Percentiles rank a stretch among this genome's conserved stretches.
These are phyloP conservation scores for Nerophis ophidion DNA, from an alignment of 2,113 vertebrate genomes.

Conservation along the genomic window DNA sequence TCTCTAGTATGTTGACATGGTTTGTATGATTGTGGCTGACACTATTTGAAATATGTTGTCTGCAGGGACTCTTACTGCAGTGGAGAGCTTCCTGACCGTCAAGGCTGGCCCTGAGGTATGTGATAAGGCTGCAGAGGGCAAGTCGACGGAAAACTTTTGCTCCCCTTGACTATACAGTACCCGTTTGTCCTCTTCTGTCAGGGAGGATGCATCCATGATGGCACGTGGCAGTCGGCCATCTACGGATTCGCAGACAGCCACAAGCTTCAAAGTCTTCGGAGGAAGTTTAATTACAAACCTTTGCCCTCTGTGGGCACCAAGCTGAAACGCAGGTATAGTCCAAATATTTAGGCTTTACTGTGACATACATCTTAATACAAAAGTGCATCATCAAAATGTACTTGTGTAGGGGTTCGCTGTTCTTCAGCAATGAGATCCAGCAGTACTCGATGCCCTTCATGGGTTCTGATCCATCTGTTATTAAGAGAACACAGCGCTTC, in stretches of 20 bases:
- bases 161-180: neutral
- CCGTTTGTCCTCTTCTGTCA: conserved; percentile 38
- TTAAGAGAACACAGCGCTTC: conserved; percentile 87
- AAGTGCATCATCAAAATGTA: neutral
- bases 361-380: neutral
- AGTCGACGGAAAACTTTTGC: neutral
- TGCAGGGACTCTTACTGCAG: conserved; percentile 82
- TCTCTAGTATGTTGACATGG: neutral
- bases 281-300: conserved; percentile 76
- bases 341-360: neutral
- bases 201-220: conserved; percentile 82
- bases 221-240: conserved; percentile 89
- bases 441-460: conserved; percentile 83
- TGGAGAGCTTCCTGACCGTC: conserved; percentile 87
- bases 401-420: conserved; percentile 74
- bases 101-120: conserved; percentile 82
- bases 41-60: conserved; percentile 13
- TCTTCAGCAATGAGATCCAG: conserved; percentile 81
- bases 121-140: conserved; percentile 13
- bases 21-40: neutral
- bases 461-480: conserved; percentile 86
- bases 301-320: conserved; percentile 78
- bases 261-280: conserved; percentile 75
- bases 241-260: conserved; percentile 75
- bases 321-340: conserved; percentile 78